These are phyloP conservation scores for Gymnodraco acuticeps DNA, from an alignment of 2,797 vertebrate species.

Conservation along the genomic window DNA sequence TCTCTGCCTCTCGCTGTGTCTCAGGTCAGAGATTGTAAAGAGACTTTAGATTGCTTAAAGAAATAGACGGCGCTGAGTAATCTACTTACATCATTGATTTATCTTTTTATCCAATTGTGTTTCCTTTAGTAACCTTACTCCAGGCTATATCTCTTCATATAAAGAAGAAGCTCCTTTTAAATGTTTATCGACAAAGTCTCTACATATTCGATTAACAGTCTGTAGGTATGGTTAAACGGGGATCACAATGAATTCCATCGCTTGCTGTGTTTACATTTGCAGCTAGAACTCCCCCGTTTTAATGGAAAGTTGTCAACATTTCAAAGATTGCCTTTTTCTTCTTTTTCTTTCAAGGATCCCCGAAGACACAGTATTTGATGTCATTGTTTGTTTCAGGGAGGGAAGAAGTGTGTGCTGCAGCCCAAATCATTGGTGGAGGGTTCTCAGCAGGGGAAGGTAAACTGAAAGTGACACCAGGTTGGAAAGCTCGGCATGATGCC, in stretches of 20 bases:
- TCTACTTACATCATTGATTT: conserved; percentile 75
- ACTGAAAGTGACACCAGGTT: conserved; percentile 80
- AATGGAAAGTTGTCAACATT: conserved; percentile 61
- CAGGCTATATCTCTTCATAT: conserved; percentile 70
- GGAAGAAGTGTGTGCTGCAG: conserved; percentile 62
- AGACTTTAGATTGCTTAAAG: conserved; percentile 70
- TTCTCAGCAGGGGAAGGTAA: conserved; percentile 82
- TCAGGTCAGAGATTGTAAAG: conserved; percentile 55
- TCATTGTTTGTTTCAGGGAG: conserved; percentile 66
- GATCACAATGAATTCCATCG: conserved; percentile 22
- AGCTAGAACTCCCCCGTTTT: conserved; percentile 26
- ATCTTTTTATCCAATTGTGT: conserved; percentile 68
- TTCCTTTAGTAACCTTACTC: conserved; percentile 72
- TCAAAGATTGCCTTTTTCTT: conserved; percentile 27
- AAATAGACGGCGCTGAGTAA: conserved; percentile 70
- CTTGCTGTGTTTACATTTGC: conserved; percentile 46
- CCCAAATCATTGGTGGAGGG: conserved; percentile 77
- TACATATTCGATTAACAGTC: conserved; percentile 64
- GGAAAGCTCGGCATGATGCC: conserved; percentile 71
- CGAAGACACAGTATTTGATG: conserved; percentile 68
- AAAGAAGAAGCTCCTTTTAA: conserved; percentile 39
- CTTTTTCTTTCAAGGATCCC: conserved; percentile 55
- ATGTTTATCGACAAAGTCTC: conserved; percentile 69
- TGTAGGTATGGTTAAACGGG: conserved; percentile 35
- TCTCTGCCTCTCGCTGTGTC: conserved; percentile 39